Conservation (phyloP, 2,113 vertebrate genomes). For the Protomyctophum bolini region DNA sequence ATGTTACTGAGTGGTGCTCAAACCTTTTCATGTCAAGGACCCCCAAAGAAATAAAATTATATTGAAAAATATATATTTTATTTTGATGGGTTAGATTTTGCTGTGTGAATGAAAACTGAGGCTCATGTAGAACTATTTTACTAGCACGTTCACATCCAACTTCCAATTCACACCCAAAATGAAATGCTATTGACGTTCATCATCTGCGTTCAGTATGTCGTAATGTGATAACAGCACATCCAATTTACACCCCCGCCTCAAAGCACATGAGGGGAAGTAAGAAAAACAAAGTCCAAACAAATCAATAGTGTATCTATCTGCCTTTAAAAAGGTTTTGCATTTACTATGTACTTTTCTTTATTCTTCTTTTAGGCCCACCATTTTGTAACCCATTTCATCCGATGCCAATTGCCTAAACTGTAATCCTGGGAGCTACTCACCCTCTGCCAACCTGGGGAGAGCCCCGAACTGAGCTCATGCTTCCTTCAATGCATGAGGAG, state of each 20-base stretch:
- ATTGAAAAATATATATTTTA: too few species aligned
- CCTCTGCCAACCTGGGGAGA: too few species aligned
- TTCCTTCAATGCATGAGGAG: too few species aligned
- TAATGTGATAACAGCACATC: slow-evolving; percentile 40
- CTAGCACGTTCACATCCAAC: not conserved
- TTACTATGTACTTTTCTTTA: not conserved
- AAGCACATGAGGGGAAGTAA: not conserved
- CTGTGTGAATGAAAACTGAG: not conserved
- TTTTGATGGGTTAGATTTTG: too few species aligned
- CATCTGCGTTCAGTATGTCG: slow-evolving; percentile 54
- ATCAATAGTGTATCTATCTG: not conserved
- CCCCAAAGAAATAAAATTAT: too few species aligned
- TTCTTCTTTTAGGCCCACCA: too few species aligned
- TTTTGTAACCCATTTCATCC: too few species aligned
- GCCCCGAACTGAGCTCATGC: too few species aligned
- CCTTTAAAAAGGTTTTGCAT: slow-evolving; percentile 8
- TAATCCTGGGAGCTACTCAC: too few species aligned
- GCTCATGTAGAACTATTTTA: slow-evolving; percentile 11
- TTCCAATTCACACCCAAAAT: not conserved
- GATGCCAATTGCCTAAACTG: too few species aligned
- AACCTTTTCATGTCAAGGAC: too few species aligned
- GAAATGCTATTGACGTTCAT: slow-evolving; percentile 32
- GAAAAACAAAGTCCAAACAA: slow-evolving; percentile 27
- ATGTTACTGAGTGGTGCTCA: too few species aligned
- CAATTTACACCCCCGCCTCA: slow-evolving; percentile 9